These are phyloP conservation scores for Bombus sylvicola DNA, from an alignment of 1,140 invertebrate species.

Conservation along the genomic window DNA sequence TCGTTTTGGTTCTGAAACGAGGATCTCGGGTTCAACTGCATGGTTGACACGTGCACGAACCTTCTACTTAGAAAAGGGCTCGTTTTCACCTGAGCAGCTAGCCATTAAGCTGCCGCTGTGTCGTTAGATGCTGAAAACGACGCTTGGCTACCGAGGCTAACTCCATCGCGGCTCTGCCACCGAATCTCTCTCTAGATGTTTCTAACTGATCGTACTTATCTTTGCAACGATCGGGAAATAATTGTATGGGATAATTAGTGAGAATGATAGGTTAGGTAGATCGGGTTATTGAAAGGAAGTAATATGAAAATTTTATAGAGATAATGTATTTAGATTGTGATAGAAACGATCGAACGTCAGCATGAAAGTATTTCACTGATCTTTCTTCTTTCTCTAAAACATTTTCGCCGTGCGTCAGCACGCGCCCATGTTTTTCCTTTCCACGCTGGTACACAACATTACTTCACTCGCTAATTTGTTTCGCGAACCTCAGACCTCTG, in stretches of 20 bases:
- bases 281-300: not conserved
- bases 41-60: conserved; percentile 39
- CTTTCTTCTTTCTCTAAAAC: too few species aligned
- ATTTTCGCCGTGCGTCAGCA: conserved; percentile 1
- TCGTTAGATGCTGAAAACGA: not conserved
- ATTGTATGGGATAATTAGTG: not conserved
- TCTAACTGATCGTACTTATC: not conserved
- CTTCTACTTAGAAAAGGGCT: conserved; percentile 10
- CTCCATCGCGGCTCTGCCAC: not conserved
- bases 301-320: not conserved
- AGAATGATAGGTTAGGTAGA: not conserved
- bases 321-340: not conserved
- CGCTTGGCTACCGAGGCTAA: not conserved
- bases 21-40: not conserved
- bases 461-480: conserved; percentile 42
- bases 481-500: conserved; percentile 11
- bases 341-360: not conserved
- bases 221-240: not conserved
- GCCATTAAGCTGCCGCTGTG: not conserved
- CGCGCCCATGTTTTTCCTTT: not conserved
- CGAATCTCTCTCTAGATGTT: not conserved
- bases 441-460: conserved; percentile 24
- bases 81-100: conserved; percentile 32
- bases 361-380: not conserved
- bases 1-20: conserved; percentile 28